Evolutionary conservation across 2,888 invertebrate genomes (phyloP), one percentile per base, ranked within the genome.

Genomic region (Hirtodrosophila confusa): DNA sequence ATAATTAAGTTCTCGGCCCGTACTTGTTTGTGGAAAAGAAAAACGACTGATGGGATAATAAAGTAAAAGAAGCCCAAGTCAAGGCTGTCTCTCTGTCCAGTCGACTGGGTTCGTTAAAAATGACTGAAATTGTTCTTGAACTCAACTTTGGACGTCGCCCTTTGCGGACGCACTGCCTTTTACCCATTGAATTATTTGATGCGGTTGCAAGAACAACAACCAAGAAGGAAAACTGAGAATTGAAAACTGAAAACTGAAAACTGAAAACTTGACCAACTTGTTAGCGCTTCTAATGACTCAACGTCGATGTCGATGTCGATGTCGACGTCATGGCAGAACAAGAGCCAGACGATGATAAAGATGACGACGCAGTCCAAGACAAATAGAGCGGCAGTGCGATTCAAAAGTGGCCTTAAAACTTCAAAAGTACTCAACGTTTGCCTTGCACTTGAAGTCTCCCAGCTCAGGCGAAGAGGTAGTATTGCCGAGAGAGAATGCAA

Each of bases 271-370:
- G 73, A 63, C 53, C 67, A 74, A 76, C 72, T 72, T 76, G 72
- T 76, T 67, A 56, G 51, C 60, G 54, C 53, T 75, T 75, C 58
- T 70, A 75, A 73, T 75, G 54, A 70, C 39, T 72, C 53, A 50
- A 69, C 31, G 43, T 54, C 11, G 33, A 27, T 35, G 24, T 48
- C 27, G 39, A 69, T 24, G 43, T 54, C 11, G 33, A 27, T 35
- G 17, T 48, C 27, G 39, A 27, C 17, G 17, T 17, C 17, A 1
- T 37, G 44, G 33, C 53, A 29, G 31, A 37, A 51, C 17, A 33
- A 69, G 33, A 47, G 53, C 40, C 51, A 66, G 69, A 51, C 51
- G 54, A 24, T 54, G 49, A 62, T 71, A 63, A 49, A 71, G 75
- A 51, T 43, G 55, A 58, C 69, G 35, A 45, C 33, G 56, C 37